phyloP scores from a whole-genome alignment of 2,888 invertebrate species.

The Acheta domesticus region DNA sequence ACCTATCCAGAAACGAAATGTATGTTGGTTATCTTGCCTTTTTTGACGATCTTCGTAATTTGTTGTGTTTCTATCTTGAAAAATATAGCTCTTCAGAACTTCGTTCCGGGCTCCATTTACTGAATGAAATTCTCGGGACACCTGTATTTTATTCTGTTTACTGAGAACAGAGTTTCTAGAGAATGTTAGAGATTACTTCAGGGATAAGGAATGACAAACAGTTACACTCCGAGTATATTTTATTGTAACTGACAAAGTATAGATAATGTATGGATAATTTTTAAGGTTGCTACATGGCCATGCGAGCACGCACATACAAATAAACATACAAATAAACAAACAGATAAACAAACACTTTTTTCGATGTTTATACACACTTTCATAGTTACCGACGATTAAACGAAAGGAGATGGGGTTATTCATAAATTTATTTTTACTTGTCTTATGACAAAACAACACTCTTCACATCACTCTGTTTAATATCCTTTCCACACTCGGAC shows the following conservation, averaged over 20 bases:
- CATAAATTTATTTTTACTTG: not conserved
- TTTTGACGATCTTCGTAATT: no score
- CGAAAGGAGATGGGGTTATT: not conserved
- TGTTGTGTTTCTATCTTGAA: no score
- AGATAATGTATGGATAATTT: conserved; percentile 10
- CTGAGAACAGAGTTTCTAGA: no score
- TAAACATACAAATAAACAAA: not conserved
- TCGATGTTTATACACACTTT: not conserved
- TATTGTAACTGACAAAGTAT: conserved; percentile 18
- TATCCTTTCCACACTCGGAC: not conserved
- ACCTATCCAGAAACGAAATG: no score
- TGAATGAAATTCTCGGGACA: no score
- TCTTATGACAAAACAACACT: not conserved
- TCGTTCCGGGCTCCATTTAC: no score
- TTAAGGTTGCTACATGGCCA: not conserved
- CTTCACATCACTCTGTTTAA: not conserved
- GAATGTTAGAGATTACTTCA: no score
- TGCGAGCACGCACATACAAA: conserved; percentile 18
- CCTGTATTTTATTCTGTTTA: no score
- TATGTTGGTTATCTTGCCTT: no score
- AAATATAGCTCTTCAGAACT: no score
- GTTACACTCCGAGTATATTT: conserved; percentile 3
- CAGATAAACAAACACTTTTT: not conserved
- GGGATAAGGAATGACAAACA: not conserved
- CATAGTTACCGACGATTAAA: not conserved